Evolutionary conservation across 2,797 vertebrate species (phyloP).

Genomic region (Trachurus trachurus): DNA sequence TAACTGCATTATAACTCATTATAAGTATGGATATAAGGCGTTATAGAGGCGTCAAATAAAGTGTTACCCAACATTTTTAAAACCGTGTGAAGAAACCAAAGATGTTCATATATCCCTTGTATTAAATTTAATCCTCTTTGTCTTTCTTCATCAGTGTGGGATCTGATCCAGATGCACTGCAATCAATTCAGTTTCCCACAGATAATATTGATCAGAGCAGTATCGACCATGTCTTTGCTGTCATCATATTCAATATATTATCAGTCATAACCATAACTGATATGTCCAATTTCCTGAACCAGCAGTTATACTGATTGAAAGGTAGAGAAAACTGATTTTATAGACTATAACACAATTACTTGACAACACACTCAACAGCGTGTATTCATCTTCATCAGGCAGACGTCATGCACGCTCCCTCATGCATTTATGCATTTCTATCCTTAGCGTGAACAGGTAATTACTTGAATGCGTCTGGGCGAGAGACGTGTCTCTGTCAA

Average conservation of each 20-base stretch:
- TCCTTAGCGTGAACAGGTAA: conserved; percentile 14
- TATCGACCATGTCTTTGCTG: background rate
- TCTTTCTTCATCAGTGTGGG: background rate
- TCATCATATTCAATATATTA: conserved; percentile 3
- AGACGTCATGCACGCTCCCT: background rate
- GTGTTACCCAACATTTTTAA: background rate
- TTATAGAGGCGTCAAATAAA: too few species aligned
- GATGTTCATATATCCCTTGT: background rate
- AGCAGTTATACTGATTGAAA: background rate
- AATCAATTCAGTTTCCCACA: background rate
- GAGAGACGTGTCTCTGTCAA: conserved; percentile 5
- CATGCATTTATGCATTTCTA: conserved; percentile 25
- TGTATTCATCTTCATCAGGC: conserved; percentile 5
- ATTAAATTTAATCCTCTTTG: background rate
- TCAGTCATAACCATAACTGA: background rate
- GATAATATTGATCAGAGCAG: background rate
- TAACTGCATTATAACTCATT: too few species aligned
- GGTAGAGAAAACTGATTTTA: too few species aligned
- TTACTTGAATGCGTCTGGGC: conserved; percentile 4
- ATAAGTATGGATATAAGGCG: too few species aligned
- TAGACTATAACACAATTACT: too few species aligned
- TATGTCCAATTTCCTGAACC: background rate
- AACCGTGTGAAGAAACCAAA: background rate
- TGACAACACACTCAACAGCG: background rate
- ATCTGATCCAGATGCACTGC: background rate